phyloP scores from a whole-genome alignment of 2,888 invertebrate genomes.

The Drosophila histrio region DNA sequence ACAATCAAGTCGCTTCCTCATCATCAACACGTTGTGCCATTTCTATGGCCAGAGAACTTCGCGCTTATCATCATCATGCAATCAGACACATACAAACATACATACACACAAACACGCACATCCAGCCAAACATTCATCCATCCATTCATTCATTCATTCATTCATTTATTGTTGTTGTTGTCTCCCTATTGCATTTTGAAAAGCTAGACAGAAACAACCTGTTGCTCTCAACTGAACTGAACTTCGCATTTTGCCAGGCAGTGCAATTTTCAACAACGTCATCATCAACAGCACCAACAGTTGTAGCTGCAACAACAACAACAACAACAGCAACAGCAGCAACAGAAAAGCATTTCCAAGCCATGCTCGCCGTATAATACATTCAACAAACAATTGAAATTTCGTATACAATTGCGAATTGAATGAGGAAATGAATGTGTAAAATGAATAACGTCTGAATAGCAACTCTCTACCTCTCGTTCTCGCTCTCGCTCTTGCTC shows the following conservation, averaged over 20 bases:
- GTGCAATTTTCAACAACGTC: constrained; percentile 79
- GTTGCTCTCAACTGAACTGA: constrained; percentile 64
- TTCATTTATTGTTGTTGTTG: constrained; percentile 55
- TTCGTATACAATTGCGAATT: constrained; percentile 81
- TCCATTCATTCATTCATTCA: constrained; percentile 27
- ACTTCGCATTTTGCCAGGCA: constrained; percentile 75
- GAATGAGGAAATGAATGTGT: constrained; percentile 81
- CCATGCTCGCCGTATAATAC: constrained; percentile 63
- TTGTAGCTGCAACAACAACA: constrained; percentile 23
- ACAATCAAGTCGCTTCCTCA: constrained; percentile 53
- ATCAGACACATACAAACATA: constrained; percentile 61
- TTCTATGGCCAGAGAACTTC: constrained; percentile 79
- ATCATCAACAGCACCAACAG: constrained; percentile 56
- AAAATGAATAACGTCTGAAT: constrained; percentile 79
- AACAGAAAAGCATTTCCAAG: constrained; percentile 26
- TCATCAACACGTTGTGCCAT: constrained; percentile 74
- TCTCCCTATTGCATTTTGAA: constrained; percentile 73
- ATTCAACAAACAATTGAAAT: constrained; percentile 79
- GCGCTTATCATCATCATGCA: constrained; percentile 77
- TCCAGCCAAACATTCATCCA: constrained; percentile 15
- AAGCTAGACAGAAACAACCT: constrained; percentile 70
- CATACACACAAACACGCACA: constrained; percentile 8
- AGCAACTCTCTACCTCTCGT: constrained; percentile 35
- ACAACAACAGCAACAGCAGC: constrained; percentile 18
- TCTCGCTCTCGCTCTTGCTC: not conserved